Evolutionary conservation across 2,888 invertebrate species (phyloP), one percentile per base, ranked within the genome.

Genomic region (Norana najaformis): DNA sequence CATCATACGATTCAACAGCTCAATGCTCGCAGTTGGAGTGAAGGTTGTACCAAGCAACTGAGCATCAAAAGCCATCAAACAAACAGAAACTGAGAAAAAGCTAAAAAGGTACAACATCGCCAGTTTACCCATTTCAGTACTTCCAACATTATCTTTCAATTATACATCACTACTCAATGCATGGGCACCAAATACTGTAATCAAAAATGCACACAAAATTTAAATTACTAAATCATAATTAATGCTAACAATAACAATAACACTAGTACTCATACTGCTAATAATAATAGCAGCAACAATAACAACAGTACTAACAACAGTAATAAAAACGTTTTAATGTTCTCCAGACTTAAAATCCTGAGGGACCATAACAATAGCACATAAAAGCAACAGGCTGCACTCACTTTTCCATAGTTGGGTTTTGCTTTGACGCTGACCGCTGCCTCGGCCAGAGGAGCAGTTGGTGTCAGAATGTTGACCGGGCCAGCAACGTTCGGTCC

Each of bases 1-100:
- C 14, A 93, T 93, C 91, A 95, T 93, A 69, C 93, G 92, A 92
- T 94, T 94, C 91, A 95, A 90, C 89, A 95, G 93, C 91, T 95
- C 94, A 90, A 93, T 92, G 11, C 83, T 88, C 35, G 85, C 47
- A 8, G 83, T 90, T 11, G 92, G 91, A 8, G 83, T 88, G 14
- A 90, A 89, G 13, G 91, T 90, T 20, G 92, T 90, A 37, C 92
- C 91, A 34, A 91, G 83, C 39, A 92, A 83, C 92, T 92, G 91
- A 14, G 88, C 14, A 85, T 85, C 11, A 37, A 35, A 83, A 39
- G 53, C n/a, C 37, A 36, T 39, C 20, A 30, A 8, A 41, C 89
- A 90, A 88, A 35, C 23, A 36, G n/a, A 20, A 8, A 11, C 35
- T 13, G 18, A 53, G 39, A 35, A 83, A 36, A 53, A 39, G 34